These are phyloP conservation scores for Nomada goodeniana DNA, from an alignment of 2,888 invertebrate genomes.

Conservation along the genomic window DNA sequence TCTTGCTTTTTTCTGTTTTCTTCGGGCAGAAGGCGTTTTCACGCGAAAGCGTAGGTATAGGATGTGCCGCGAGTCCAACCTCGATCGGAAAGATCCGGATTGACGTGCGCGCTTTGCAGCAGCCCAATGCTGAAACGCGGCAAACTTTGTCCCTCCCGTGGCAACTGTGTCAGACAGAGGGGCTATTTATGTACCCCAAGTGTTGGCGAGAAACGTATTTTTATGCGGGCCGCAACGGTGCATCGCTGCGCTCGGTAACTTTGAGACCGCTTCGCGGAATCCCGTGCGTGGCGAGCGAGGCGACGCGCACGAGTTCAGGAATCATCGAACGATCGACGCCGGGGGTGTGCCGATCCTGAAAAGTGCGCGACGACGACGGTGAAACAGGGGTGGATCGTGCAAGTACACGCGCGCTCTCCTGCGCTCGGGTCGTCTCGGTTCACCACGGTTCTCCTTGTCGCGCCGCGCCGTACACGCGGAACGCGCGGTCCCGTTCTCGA, in stretches of 20 bases:
- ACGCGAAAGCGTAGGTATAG: too few species aligned
- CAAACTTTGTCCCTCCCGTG: constrained; percentile 16
- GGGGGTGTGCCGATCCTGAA: constrained; percentile 7
- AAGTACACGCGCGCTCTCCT: constrained; percentile 2
- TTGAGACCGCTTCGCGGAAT: neutral
- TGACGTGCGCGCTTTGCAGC: neutral
- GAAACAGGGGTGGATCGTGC: constrained; percentile 10
- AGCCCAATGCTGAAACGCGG: constrained; percentile 17
- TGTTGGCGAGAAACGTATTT: constrained; percentile 30
- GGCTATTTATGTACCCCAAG: constrained; percentile 34
- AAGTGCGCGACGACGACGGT: neutral
- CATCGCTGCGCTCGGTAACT: neutral
- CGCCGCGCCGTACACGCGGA: constrained; percentile 4
- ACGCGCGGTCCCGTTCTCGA: constrained; percentile 53
- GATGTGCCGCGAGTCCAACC: too few species aligned
- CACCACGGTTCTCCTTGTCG: neutral
- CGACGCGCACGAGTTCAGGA: too few species aligned
- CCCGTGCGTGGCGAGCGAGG: too few species aligned
- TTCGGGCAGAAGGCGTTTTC: too few species aligned
- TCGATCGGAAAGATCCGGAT: too few species aligned
- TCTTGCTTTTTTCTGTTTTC: neutral
- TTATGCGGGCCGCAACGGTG: neutral
- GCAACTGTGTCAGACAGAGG: constrained; percentile 31
- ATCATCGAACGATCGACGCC: neutral
- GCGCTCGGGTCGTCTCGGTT: constrained; percentile 1